These are phyloP conservation scores for Lasioglossum malachurum DNA, from an alignment of 2,888 invertebrate species.

Conservation along the genomic window DNA sequence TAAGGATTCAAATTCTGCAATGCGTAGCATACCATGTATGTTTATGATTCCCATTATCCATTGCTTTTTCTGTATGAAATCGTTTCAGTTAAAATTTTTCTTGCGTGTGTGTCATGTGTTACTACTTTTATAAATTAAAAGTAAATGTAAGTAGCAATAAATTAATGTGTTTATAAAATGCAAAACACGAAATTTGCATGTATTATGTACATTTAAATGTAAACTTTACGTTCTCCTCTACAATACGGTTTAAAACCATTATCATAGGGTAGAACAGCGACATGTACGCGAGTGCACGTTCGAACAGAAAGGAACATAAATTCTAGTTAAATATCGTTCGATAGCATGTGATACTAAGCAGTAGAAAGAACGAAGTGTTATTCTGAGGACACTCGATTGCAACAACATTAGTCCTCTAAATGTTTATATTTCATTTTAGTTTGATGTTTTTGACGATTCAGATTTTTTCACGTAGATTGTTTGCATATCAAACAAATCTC, in stretches of 20 bases:
- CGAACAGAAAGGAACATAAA: constrained; percentile 18
- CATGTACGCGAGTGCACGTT: neutral
- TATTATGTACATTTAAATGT: constrained; percentile 37
- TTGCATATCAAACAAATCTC: constrained; percentile 21
- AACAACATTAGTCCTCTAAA: neutral
- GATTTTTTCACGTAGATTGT: constrained; percentile 1
- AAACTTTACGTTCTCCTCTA: neutral
- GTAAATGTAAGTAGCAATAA: constrained; percentile 14
- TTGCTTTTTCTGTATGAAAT: neutral
- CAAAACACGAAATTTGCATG: constrained; percentile 28
- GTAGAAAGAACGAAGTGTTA: neutral
- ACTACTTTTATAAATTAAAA: neutral
- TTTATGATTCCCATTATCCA: constrained; percentile 23
- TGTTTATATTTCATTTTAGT: neutral
- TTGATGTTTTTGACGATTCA: neutral
- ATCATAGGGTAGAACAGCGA: neutral
- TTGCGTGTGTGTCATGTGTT: neutral
- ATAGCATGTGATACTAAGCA: neutral
- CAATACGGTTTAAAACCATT: constrained; percentile 11
- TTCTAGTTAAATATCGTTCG: constrained; percentile 1
- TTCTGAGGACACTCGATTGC: constrained; percentile 7
- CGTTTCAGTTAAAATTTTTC: neutral
- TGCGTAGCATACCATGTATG: neutral
- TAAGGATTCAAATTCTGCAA: constrained; percentile 14
- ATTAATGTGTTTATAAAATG: constrained; percentile 34